Base-by-base conservation (phyloP, 1,140 invertebrate genomes). In the Calycopis cecrops region DNA sequence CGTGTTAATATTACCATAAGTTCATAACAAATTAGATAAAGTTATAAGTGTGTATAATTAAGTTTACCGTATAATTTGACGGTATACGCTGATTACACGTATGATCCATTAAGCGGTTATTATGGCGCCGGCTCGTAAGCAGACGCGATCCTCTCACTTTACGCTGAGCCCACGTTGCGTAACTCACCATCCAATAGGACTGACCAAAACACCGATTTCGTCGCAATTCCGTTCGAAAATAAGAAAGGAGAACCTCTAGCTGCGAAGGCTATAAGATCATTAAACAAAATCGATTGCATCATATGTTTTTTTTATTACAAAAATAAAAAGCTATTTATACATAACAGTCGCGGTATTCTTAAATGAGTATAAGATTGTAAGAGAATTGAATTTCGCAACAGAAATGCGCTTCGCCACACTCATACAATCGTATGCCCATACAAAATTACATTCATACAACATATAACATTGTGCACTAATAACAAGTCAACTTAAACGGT, bases 391-490 rank as follows among this genome's bases (percentile, higher is more conserved):
- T 9, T 10, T 37, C 7, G 40, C 40, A 16, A 44, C 4, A 28
- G 2, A 28, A 44, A 44, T 16, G 40, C 40, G 40, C 40, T 16
- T 9, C n/a, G 35, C 35, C 35, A 37, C 21, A 6, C 35, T 14
- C 40, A 9, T 14, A 44, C 40, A 7, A 17, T 44, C 40, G 40
- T 44, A 44, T 44, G 12, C 37, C 10, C 35, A 52, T 7, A 76
- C 74, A 76, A 76, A 74, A 78, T 69, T 71, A 67, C 65, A 76
- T 74, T 73, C 58, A 66, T 71, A 80, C 68, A 79, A 79, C 73
- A 72, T 73, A 11, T 80, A 83, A 83, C 79, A 83, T 68, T 78
- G 79, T 85, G 82, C 82, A 78, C 77, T 76, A 82, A 81, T 82
- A 84, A 85, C 82, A 76, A 85, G 77, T 83, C 76, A 71, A 67